Conservation (phyloP, 2,888 invertebrate species). For the Ophion obscuratus region DNA sequence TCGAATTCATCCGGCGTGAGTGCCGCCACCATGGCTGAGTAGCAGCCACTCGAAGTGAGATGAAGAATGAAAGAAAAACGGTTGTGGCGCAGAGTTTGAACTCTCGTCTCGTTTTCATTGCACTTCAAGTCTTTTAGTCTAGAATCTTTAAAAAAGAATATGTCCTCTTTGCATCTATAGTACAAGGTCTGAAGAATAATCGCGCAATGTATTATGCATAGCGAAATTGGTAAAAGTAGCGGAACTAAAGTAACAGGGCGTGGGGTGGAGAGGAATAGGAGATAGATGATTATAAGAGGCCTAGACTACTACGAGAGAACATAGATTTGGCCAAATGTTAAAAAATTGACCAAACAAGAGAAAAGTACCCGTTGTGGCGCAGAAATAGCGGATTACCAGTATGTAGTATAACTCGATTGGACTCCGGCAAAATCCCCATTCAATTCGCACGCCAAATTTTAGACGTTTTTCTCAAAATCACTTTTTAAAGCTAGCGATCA, state of each 20-base stretch:
- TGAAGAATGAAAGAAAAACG: conserved; percentile 22
- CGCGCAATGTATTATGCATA: background rate
- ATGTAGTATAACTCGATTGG: too few relatives aligned
- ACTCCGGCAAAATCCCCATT: too few relatives aligned
- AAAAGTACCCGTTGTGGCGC: background rate
- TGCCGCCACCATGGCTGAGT: conserved; percentile 51
- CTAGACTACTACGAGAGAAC: background rate
- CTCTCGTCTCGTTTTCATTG: conserved; percentile 23
- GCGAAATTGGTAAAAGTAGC: background rate
- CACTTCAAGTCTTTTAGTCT: conserved; percentile 32
- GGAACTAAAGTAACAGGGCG: background rate
- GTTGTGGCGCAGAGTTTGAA: conserved; percentile 1
- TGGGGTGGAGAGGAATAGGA: background rate
- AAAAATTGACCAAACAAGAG: background rate
- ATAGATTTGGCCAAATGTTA: background rate
- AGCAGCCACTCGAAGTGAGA: conserved; percentile 40
- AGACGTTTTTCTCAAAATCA: background rate
- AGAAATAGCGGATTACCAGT: background rate
- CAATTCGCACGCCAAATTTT: background rate
- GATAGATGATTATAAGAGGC: background rate
- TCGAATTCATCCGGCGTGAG: conserved; percentile 55
- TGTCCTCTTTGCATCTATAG: background rate
- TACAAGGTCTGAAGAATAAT: background rate
- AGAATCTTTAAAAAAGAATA: background rate
- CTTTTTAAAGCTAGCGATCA: background rate